Percentiles rank a stretch among this genome's conserved stretches.
phyloP scores from a whole-genome alignment of 2,888 invertebrate genomes.

The Mythimna pallens region DNA sequence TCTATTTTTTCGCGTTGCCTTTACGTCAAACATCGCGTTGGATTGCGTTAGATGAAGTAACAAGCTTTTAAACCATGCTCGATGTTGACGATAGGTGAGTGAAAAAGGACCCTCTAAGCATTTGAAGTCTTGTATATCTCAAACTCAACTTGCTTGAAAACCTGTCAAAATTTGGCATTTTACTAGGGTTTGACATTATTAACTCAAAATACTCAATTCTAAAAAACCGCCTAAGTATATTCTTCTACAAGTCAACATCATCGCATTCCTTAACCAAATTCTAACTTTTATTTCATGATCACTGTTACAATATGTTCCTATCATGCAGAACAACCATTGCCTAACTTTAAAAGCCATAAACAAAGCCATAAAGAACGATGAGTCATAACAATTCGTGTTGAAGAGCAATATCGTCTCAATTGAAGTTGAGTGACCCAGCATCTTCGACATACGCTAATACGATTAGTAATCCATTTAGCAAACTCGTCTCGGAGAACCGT shows the following conservation, averaged over 20 bases:
- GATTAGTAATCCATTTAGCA: constrained; percentile 74
- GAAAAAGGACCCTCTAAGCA: no score
- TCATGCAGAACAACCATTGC: constrained; percentile 30
- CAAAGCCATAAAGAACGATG: constrained; percentile 39
- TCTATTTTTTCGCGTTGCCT: no score
- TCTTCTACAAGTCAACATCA: background rate
- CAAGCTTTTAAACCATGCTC: no score
- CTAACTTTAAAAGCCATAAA: constrained; percentile 42
- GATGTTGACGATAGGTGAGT: no score
- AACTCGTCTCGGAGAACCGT: constrained; percentile 65
- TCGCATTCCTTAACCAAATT: background rate
- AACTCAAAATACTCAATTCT: no score
- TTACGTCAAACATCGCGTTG: no score
- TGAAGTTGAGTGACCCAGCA: constrained; percentile 72
- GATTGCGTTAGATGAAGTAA: no score
- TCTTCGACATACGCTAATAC: constrained; percentile 71
- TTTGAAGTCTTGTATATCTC: no score
- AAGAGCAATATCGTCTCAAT: constrained; percentile 62
- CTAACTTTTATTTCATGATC: constrained; percentile 10
- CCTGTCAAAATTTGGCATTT: no score
- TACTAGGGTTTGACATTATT: no score
- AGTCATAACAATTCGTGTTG: constrained; percentile 59
- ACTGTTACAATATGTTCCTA: constrained; percentile 14
- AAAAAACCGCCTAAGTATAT: no score
- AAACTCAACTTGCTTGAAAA: no score